A percentile compares a stretch with the other conserved stretches of the same genome.
Conservation (phyloP, 2,113 vertebrate genomes). For the Acanthochromis polyacanthus region DNA sequence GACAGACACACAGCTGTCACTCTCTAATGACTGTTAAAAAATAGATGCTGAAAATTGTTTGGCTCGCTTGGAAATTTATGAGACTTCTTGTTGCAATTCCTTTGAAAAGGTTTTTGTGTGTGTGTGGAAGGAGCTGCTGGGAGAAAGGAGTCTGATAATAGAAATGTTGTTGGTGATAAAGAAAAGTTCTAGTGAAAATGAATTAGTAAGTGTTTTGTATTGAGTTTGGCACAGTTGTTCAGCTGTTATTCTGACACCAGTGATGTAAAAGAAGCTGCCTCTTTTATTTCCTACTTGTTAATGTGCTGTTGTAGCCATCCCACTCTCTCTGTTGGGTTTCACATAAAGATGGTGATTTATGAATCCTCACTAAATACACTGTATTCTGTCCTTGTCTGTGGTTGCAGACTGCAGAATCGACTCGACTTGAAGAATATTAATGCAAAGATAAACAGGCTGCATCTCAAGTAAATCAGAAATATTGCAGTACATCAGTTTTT, state of each 20-base stretch:
- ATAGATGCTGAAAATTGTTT: slow-evolving; percentile 43
- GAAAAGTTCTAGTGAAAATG: slow-evolving; percentile 13
- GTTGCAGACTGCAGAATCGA: background rate
- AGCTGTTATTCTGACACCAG: slow-evolving; percentile 17
- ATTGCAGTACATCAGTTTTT: no score
- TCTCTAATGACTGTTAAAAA: slow-evolving; percentile 58
- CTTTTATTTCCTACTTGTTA: slow-evolving; percentile 8
- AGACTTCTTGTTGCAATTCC: slow-evolving; percentile 45
- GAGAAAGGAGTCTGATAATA: slow-evolving; percentile 20
- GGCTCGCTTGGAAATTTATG: slow-evolving; percentile 55
- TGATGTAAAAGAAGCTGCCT: slow-evolving; percentile 3
- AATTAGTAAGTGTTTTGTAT: slow-evolving; percentile 18
- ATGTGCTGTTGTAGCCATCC: background rate
- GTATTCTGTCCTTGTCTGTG: background rate
- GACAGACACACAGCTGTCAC: slow-evolving; percentile 70
- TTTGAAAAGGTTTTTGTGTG: slow-evolving; percentile 26
- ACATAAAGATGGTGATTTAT: slow-evolving; percentile 6
- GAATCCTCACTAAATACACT: slow-evolving; percentile 1
- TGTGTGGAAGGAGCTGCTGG: slow-evolving; percentile 2
- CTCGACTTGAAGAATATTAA: slow-evolving; percentile 1
- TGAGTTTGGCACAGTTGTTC: slow-evolving; percentile 15
- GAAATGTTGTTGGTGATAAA: slow-evolving; percentile 19
- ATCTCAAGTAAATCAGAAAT: background rate
- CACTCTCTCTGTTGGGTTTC: background rate
- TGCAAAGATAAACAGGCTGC: background rate